Evolutionary conservation across 2,888 invertebrate species (phyloP), one percentile per base, ranked within the genome.

Genomic region (Amiota communis): DNA sequence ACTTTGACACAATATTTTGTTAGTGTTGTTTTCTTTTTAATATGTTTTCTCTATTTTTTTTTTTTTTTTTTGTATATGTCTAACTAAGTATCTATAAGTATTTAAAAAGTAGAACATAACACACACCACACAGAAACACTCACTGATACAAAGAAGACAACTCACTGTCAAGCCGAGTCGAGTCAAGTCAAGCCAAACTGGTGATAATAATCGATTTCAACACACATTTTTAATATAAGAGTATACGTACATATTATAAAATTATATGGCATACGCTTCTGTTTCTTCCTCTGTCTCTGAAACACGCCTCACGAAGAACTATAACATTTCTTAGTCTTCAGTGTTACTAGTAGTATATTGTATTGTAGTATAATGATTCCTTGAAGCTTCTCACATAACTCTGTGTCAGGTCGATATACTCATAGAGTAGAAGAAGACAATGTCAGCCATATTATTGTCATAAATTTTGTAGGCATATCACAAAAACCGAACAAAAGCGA

Each of bases 141-240:
- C 36, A 36, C 3, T 6, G 36, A 36, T 36, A 36, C 36, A 36
- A 36, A 36, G 36, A 36, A 36, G 36, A 36, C 36, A 6, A 36
- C 36, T 36, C 36, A 36, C 15, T 53, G 53, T 15, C 53, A 53
- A 15, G 59, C 8, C 23, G 17, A 59, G 17, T 12, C 59, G 11
- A 59, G 15, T 15, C 57, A 15, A 65, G n/a, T n/a, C 48, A 48
- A 64, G 13, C 17, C 47, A 47, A 65, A 49, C 17, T 65, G 15
- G n/a, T 65, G 65, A 65, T 65, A 17, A 65, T 59, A 36, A 65
- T 65, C 65, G 65, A 65, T 65, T 65, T 65, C 11, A 17, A 65
- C 49, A 65, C 65, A 65, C 36, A 36, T 36, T 65, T 65, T 65
- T 65, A 48, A 65, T 17, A 36, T 36, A 36, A 36, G 6, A 36